These are phyloP conservation scores for Ochotona curzoniae DNA, from an alignment of 2,113 vertebrate species.

Conservation along the genomic window DNA sequence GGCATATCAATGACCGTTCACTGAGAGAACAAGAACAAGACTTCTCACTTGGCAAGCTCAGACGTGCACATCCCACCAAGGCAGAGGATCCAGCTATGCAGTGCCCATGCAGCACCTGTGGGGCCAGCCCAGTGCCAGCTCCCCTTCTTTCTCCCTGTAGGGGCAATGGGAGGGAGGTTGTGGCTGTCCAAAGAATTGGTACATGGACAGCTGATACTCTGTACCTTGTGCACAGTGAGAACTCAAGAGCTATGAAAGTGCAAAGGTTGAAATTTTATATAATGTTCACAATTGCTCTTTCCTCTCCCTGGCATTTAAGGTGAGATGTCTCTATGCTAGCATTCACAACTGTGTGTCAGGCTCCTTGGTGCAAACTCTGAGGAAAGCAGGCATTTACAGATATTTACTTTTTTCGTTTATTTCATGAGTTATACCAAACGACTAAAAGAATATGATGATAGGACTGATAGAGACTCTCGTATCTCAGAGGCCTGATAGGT, in stretches of 20 bases:
- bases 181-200: too few relatives aligned
- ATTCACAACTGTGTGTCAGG: too few relatives aligned
- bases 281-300: not conserved
- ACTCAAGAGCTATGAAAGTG: not conserved
- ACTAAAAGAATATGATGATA: not conserved
- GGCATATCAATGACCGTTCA: not conserved
- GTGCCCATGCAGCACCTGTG: not conserved
- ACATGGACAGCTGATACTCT: not conserved
- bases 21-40: not conserved
- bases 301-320: not conserved
- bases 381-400: not conserved
- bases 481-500: not conserved
- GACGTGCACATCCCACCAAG: not conserved
- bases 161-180: not conserved
- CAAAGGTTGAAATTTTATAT: not conserved
- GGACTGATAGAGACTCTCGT: not conserved
- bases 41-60: not conserved
- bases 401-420: not conserved
- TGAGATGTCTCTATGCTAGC: not conserved
- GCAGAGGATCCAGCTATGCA: fast-evolving
- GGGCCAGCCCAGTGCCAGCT: not conserved
- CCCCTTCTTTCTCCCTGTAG: fast-evolving
- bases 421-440: not conserved
- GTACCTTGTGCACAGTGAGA: not conserved
- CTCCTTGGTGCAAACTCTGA: not conserved